These are phyloP conservation scores for Brienomyrus longianalis DNA, from an alignment of 2,113 vertebrate genomes.

Conservation along the genomic window DNA sequence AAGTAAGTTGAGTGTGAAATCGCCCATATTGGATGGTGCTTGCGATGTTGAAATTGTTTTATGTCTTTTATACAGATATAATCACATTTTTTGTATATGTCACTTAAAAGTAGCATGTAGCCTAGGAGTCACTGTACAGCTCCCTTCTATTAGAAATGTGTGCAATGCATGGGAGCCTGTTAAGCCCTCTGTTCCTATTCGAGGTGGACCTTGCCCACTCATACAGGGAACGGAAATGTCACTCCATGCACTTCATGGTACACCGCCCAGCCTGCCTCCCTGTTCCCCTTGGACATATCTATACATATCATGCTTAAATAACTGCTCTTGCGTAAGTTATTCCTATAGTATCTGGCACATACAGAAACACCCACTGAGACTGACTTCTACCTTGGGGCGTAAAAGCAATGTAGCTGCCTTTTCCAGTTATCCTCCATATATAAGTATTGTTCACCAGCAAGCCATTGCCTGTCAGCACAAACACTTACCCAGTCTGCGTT, in stretches of 20 bases:
- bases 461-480: not conserved
- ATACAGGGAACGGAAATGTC: not conserved
- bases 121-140: not conserved
- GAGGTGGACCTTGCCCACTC: not conserved
- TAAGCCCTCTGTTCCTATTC: not conserved
- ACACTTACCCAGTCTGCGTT: constrained; percentile 44
- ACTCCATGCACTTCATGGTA: not conserved
- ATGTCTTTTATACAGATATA: not conserved
- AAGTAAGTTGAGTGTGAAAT: not conserved
- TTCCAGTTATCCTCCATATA: not conserved
- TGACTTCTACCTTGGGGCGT: not conserved
- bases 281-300: not conserved
- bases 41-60: not conserved
- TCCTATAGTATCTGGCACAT: not conserved
- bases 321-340: not conserved
- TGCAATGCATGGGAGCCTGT: not conserved
- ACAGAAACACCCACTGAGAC: not conserved
- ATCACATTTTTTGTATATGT: not conserved
- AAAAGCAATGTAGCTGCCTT: not conserved
- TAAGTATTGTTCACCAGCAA: not conserved
- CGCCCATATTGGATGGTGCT: not conserved
- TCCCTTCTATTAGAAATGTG: not conserved
- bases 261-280: not conserved
- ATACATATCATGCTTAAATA: not conserved
- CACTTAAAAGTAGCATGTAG: not conserved